Base-by-base conservation (phyloP, 2,113 vertebrate genomes). In the Danionella cerebrum region DNA sequence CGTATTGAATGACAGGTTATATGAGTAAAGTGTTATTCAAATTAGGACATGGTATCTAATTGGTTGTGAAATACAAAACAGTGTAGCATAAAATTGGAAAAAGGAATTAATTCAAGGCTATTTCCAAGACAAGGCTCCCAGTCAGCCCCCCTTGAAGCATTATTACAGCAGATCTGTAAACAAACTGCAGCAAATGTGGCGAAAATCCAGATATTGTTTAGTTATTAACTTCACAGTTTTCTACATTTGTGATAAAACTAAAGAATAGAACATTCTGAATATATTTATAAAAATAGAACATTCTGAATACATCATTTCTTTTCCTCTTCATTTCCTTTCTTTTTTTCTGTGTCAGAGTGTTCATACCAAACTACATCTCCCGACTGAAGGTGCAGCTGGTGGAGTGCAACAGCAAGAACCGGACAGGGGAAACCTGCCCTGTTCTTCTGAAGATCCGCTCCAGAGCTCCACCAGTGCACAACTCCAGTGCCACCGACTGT, bases 381-480 rank as follows among this genome's bases (percentile, higher is more conserved):
- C 90, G 86, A 54, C 89, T 98, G 75, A 90, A 88, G 44, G 92
- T 97, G 44, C 91, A 93, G 80, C 89, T 98, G 77, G 78, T 89
- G 59, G 87, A 81, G 81, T 98, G 96, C 86, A 84, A 84, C 70
- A 88, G 86, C 14, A 85, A 76, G 73, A 87, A 85, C 53, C 90
- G 24, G 1, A 84, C 83, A 0, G 75, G 73, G 4, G 86, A 90
- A 44, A 85, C 79, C 66, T 98, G 96, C 79, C 94, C 96, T 0
- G 88, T 97, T 77, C 87, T 91, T 72, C 79, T 98, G 78, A 93
- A 91, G 75, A 85, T 97, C 55, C 82, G 96, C 62, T 91, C 94
- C 21, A 92, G 94, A 70, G 96, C 96, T 9, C 94, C 95, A 1
- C 96, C 96, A 0, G 79, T 98, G 72, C 94, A 97, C 80, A 98